Conservation (phyloP, 2,888 invertebrate species). For the Uloborus plumipes region DNA sequence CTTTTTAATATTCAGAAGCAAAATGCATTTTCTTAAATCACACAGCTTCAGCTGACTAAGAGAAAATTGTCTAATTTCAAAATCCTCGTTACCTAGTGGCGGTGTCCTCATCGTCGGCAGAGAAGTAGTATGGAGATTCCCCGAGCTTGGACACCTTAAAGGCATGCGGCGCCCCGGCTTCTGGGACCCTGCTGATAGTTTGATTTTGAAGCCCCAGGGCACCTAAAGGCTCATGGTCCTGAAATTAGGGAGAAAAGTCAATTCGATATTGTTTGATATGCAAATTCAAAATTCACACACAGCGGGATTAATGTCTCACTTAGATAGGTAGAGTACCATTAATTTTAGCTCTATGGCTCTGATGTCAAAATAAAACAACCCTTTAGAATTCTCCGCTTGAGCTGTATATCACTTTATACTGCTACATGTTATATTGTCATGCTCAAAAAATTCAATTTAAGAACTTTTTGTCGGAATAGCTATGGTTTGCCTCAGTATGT, state of each 20-base stretch:
- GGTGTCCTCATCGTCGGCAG: conserved; percentile 82
- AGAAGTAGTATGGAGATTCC: conserved; percentile 81
- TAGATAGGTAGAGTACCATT: too few relatives aligned
- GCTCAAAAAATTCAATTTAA: too few relatives aligned
- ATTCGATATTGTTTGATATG: too few relatives aligned
- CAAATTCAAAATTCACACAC: too few relatives aligned
- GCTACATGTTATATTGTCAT: too few relatives aligned
- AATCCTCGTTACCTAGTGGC: conserved; percentile 74
- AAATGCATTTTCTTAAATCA: neutral
- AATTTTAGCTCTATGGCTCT: too few relatives aligned
- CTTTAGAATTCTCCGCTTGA: too few relatives aligned
- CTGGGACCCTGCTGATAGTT: conserved; percentile 78
- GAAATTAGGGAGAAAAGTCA: neutral
- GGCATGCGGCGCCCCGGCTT: conserved; percentile 70
- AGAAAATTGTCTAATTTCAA: neutral
- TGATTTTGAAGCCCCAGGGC: conserved; percentile 89
- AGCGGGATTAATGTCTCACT: too few relatives aligned
- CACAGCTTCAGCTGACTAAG: neutral
- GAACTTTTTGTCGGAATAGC: too few relatives aligned
- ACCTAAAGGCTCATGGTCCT: conserved; percentile 84
- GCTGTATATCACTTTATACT: too few relatives aligned
- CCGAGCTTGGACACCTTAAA: conserved; percentile 72
- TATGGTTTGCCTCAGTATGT: too few relatives aligned
- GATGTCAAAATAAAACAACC: too few relatives aligned
- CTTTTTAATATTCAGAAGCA: neutral